phyloP scores from a whole-genome alignment of 2,888 invertebrate species.

The Tetanocera ferruginea region DNA sequence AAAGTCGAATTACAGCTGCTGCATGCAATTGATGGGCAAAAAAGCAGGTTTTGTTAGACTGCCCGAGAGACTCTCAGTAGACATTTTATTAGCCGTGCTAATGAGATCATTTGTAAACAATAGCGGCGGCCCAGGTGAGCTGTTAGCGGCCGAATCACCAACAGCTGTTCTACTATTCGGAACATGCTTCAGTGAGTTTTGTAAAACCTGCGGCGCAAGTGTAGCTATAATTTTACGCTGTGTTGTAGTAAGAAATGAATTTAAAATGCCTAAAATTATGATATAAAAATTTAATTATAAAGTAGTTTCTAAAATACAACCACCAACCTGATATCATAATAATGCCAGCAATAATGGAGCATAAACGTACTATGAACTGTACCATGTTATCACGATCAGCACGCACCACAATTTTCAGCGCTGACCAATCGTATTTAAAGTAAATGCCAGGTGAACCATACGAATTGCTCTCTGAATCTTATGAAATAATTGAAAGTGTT shows the following conservation, averaged over 20 bases:
- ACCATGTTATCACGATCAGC: constrained; percentile 83
- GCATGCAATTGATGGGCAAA: not conserved
- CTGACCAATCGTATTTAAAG: constrained; percentile 94
- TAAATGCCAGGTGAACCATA: constrained; percentile 96
- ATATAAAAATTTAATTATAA: constrained; percentile 3
- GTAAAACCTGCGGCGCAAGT: constrained; percentile 56
- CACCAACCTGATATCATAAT: constrained; percentile 82
- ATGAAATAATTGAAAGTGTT: not conserved
- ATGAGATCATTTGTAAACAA: constrained; percentile 58
- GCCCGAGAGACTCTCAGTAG: constrained; percentile 43
- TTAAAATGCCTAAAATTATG: constrained; percentile 54
- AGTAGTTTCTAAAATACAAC: not conserved
- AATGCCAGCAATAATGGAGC: constrained; percentile 93
- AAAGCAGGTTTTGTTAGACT: not conserved
- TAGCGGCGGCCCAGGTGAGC: constrained; percentile 17
- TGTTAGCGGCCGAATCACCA: not conserved
- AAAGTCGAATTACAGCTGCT: not conserved
- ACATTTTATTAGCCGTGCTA: constrained; percentile 61
- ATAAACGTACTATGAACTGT: constrained; percentile 88
- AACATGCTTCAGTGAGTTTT: constrained; percentile 45
- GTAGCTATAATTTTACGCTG: constrained; percentile 53
- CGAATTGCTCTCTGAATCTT: constrained; percentile 79
- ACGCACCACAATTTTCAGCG: constrained; percentile 85
- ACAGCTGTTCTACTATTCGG: not conserved
- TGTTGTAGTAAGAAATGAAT: constrained; percentile 53